Percentiles rank a stretch among this genome's conserved stretches.
Conservation (phyloP, 2,113 vertebrate species). For the Hoplias malabaricus region DNA sequence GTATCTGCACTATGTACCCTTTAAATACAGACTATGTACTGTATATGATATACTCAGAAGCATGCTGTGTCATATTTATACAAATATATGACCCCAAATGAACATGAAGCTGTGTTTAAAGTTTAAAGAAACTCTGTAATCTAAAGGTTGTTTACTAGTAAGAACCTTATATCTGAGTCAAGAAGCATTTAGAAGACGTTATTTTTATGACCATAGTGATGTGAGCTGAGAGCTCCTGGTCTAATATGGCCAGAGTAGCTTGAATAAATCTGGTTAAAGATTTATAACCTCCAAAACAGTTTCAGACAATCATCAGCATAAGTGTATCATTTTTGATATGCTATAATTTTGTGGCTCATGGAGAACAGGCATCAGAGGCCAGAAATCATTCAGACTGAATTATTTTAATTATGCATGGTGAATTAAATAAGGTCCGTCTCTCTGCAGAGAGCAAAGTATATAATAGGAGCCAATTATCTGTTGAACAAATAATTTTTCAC, state of each 20-base stretch:
- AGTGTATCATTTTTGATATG: not conserved
- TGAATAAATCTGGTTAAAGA: conserved; percentile 34
- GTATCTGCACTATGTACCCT: no score
- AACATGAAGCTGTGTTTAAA: no score
- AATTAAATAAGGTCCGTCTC: not conserved
- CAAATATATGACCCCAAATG: no score
- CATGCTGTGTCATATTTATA: no score
- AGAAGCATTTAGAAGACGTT: not conserved
- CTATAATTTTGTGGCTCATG: not conserved
- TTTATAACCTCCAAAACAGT: conserved; percentile 27
- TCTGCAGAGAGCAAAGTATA: not conserved
- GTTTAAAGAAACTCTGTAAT: no score
- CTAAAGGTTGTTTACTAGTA: no score
- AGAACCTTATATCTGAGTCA: no score
- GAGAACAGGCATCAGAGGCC: not conserved
- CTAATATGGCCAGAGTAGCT: not conserved
- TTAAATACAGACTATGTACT: no score
- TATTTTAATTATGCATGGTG: not conserved
- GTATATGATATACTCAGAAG: no score
- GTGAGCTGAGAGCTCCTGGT: not conserved
- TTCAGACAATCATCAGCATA: conserved; percentile 12
- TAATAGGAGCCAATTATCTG: not conserved
- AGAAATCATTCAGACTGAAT: not conserved
- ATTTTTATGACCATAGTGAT: not conserved
- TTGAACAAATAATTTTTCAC: not conserved